Evolutionary conservation across 2,888 invertebrate genomes (phyloP).

Genomic region (Octonoba sinensis): DNA sequence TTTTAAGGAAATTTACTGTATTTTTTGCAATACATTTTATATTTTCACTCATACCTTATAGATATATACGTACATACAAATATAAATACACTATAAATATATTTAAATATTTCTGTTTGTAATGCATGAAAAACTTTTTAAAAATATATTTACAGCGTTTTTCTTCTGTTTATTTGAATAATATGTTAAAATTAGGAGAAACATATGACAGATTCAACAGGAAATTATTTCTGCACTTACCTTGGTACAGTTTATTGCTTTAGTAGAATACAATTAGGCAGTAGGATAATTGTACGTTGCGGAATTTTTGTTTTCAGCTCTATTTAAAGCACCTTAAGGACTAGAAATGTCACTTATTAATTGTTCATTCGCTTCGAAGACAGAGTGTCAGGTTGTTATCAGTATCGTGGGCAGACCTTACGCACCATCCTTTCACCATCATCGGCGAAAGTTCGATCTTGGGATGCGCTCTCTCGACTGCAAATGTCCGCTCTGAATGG

Average conservation of each 20-base stretch:
- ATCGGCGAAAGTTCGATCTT: constrained; percentile 10
- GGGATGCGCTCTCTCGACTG: not conserved
- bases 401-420: constrained; percentile 14
- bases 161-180: too few relatives aligned
- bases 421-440: constrained; percentile 29
- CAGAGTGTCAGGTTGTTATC: not conserved
- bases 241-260: constrained; percentile 42
- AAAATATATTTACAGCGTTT: too few relatives aligned
- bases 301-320: not conserved
- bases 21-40: too few relatives aligned
- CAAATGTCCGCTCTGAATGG: constrained; percentile 16
- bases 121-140: too few relatives aligned
- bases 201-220: too few relatives aligned
- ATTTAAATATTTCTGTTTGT: too few relatives aligned
- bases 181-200: too few relatives aligned
- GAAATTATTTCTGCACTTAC: constrained; percentile 1
- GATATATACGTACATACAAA: too few relatives aligned
- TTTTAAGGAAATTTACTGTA: too few relatives aligned
- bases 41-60: too few relatives aligned
- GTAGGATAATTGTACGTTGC: constrained; percentile 10
- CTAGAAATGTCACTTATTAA: constrained; percentile 18
- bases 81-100: too few relatives aligned
- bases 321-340: constrained; percentile 40
- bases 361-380: not conserved
- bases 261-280: constrained; percentile 27